Evolutionary conservation across 2,888 invertebrate genomes (phyloP).

Genomic region (Megamerina dolium): DNA sequence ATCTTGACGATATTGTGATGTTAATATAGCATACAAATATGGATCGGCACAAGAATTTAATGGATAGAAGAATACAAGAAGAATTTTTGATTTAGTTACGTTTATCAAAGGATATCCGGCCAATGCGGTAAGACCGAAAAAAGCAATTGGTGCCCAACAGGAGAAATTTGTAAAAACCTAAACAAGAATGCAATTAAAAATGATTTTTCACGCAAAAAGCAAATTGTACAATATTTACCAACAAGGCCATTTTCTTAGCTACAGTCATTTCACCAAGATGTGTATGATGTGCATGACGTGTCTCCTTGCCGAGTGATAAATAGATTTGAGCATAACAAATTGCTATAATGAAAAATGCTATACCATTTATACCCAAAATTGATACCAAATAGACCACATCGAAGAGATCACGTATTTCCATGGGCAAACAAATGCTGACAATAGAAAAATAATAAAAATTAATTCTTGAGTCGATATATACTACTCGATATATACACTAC

Average conservation of each 20-base stretch:
- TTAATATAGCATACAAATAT: slow-evolving; percentile 84
- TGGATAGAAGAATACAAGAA: slow-evolving; percentile 86
- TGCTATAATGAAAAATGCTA: slow-evolving; percentile 77
- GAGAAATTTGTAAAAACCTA: slow-evolving; percentile 71
- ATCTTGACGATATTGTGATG: slow-evolving; percentile 78
- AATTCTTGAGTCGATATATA: not conserved
- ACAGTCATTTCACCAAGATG: slow-evolving; percentile 64
- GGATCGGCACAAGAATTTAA: slow-evolving; percentile 90
- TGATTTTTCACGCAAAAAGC: not conserved
- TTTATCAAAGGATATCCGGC: slow-evolving; percentile 79
- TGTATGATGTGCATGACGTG: slow-evolving; percentile 52
- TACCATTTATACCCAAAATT: slow-evolving; percentile 68
- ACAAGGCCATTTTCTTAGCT: slow-evolving; percentile 85
- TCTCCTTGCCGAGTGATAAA: slow-evolving; percentile 67
- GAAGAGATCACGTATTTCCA: slow-evolving; percentile 64
- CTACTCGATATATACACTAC: slow-evolving; percentile 2
- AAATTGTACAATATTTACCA: slow-evolving; percentile 51
- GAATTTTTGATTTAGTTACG: slow-evolving; percentile 71
- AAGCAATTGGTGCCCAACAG: slow-evolving; percentile 83
- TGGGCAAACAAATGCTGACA: slow-evolving; percentile 78
- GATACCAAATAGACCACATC: slow-evolving; percentile 70
- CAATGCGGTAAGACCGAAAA: slow-evolving; percentile 80
- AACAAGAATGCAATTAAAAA: not conserved
- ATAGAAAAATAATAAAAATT: slow-evolving; percentile 7
- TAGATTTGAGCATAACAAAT: slow-evolving; percentile 84